phyloP scores from a whole-genome alignment of 2,797 vertebrate genomes.

The Cryptoblepharus egeriae region DNA sequence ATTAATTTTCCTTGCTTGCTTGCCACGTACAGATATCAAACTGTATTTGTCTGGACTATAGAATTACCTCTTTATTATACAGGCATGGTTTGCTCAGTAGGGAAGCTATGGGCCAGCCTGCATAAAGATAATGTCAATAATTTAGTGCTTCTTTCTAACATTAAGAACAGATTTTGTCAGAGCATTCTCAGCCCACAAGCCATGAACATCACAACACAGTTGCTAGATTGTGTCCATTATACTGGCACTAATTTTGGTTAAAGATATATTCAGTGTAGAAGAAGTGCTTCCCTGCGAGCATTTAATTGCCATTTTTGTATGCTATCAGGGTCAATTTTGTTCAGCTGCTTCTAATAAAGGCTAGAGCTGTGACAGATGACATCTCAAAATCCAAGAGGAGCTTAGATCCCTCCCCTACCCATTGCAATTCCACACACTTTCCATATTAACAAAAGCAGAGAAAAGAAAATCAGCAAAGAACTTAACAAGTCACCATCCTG shows the following conservation, averaged over 20 bases:
- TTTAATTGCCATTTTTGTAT: background rate
- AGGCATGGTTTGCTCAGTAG: background rate
- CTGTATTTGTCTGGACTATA: conserved; percentile 19
- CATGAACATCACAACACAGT: background rate
- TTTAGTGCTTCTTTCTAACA: conserved; percentile 18
- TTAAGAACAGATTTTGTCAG: background rate
- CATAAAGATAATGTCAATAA: conserved; percentile 23
- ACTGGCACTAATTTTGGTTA: conserved; percentile 13
- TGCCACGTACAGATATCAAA: conserved; percentile 22
- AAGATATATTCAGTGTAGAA: conserved; percentile 41
- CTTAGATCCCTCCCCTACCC: too few species aligned
- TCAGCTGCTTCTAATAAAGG: background rate
- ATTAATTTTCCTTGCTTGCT: conserved; percentile 32
- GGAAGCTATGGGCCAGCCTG: conserved; percentile 5
- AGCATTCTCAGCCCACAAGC: background rate
- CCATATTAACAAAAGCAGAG: background rate
- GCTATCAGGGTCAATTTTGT: background rate
- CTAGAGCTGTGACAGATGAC: background rate
- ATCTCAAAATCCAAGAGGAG: background rate
- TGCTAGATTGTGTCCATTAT: background rate
- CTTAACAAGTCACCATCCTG: background rate
- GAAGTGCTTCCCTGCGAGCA: conserved; percentile 22
- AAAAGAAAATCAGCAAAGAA: background rate
- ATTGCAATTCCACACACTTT: background rate
- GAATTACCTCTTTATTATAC: conserved; percentile 16